phyloP scores from a whole-genome alignment of 1,140 invertebrate species.

The Notospermus geniculatus region DNA sequence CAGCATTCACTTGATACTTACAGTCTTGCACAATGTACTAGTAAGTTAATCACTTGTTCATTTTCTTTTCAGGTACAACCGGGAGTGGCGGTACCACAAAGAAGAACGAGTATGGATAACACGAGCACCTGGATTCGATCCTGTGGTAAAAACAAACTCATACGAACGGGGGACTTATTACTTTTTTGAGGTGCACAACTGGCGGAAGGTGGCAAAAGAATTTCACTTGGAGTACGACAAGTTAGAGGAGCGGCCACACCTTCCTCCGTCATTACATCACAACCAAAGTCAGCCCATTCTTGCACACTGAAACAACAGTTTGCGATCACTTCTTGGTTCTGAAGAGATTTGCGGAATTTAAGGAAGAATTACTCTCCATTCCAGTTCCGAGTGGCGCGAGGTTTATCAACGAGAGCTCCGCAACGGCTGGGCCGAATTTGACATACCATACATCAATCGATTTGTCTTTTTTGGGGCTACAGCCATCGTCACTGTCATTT shows the following conservation, averaged over 20 bases:
- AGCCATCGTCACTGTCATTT: too few species aligned
- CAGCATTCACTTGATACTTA: too few species aligned
- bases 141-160: conserved; percentile 88
- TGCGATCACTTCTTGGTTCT: too few species aligned
- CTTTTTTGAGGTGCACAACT: conserved; percentile 94
- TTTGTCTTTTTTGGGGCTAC: too few species aligned
- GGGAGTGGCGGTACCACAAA: conserved; percentile 99
- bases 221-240: conserved; percentile 97
- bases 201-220: conserved; percentile 92
- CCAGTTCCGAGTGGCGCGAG: too few species aligned
- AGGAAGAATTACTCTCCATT: too few species aligned
- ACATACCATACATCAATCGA: too few species aligned
- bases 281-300: conserved; percentile 31
- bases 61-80: conserved; percentile 75
- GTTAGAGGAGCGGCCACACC: conserved; percentile 79
- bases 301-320: not conserved
- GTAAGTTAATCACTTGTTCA: too few species aligned
- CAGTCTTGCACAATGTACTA: too few species aligned
- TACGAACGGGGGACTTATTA: conserved; percentile 98
- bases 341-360: too few species aligned
- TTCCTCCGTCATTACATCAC: conserved; percentile 33
- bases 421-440: too few species aligned
- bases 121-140: conserved; percentile 86
- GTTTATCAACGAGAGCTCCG: too few species aligned
- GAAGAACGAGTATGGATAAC: conserved; percentile 99